Conservation (phyloP, 2,888 invertebrate species). For the Eristalis arbustorum region DNA sequence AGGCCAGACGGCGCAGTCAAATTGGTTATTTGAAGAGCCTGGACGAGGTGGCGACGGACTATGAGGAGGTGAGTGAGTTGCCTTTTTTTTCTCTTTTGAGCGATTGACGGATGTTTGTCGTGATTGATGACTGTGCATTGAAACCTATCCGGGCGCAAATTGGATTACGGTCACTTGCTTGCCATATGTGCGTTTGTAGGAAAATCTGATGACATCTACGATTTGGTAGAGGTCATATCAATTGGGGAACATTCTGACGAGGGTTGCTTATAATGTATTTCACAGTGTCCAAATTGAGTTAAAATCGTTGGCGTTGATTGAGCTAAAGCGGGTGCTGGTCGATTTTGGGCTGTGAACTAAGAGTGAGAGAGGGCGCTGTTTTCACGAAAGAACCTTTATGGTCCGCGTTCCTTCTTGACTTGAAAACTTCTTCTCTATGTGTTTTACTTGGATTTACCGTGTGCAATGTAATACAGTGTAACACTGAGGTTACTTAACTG, state of each 20-base stretch:
- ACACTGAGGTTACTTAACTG: no score
- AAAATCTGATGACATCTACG: background rate
- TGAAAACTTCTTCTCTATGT: no score
- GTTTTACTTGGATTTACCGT: no score
- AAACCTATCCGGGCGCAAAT: background rate
- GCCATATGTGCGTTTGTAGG: background rate
- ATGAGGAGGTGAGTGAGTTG: constrained; percentile 72
- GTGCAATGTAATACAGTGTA: no score
- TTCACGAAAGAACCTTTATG: no score
- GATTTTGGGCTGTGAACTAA: no score
- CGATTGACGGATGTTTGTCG: background rate
- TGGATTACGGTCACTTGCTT: background rate
- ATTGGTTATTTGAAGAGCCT: constrained; percentile 70
- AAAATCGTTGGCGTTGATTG: no score
- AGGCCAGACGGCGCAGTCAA: constrained; percentile 57
- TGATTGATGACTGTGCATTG: background rate
- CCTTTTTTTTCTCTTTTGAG: background rate
- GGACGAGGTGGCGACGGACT: constrained; percentile 71
- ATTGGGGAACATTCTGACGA: background rate
- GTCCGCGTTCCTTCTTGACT: no score
- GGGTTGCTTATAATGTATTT: no score
- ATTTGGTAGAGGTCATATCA: background rate
- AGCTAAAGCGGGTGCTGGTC: no score
- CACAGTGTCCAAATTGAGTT: no score
- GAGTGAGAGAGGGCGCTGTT: no score